These are phyloP conservation scores for Pyrochroa serraticornis DNA, from an alignment of 2,888 invertebrate genomes.

Conservation along the genomic window DNA sequence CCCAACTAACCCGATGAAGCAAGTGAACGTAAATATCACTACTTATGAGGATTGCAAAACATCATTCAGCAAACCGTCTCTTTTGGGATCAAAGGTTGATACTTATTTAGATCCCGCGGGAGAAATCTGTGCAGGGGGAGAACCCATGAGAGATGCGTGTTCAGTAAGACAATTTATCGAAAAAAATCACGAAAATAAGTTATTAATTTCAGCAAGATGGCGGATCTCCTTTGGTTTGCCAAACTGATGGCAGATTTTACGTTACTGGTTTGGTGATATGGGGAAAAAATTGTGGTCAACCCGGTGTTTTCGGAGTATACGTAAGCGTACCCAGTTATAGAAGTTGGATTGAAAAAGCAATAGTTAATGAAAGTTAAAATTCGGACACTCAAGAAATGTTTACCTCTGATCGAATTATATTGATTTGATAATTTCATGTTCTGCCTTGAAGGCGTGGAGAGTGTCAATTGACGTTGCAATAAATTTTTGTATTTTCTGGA, in stretches of 20 bases:
- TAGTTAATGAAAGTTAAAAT: conserved; percentile 7
- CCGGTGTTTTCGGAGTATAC: conserved; percentile 78
- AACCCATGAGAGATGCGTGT: conserved; percentile 49
- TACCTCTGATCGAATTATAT: no score
- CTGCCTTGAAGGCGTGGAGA: no score
- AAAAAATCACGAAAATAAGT: neutral
- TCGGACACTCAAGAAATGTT: neutral
- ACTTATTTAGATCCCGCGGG: conserved; percentile 47
- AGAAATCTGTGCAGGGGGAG: conserved; percentile 55
- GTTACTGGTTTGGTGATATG: conserved; percentile 74
- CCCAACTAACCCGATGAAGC: conserved; percentile 67
- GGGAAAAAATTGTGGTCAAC: conserved; percentile 75
- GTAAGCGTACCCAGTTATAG: conserved; percentile 71
- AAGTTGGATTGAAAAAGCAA: conserved; percentile 35
- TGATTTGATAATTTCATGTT: no score
- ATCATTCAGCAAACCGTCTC: conserved; percentile 40
- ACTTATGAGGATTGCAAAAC: conserved; percentile 59
- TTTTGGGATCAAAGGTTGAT: conserved; percentile 48
- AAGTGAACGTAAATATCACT: conserved; percentile 77
- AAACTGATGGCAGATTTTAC: conserved; percentile 59
- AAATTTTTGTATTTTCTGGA: no score
- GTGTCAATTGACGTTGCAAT: no score
- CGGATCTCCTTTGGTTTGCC: conserved; percentile 73
- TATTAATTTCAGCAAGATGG: conserved; percentile 69
- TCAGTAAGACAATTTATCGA: conserved; percentile 40